phyloP scores from a whole-genome alignment of 2,797 vertebrate genomes.

The Takifugu ocellatus region DNA sequence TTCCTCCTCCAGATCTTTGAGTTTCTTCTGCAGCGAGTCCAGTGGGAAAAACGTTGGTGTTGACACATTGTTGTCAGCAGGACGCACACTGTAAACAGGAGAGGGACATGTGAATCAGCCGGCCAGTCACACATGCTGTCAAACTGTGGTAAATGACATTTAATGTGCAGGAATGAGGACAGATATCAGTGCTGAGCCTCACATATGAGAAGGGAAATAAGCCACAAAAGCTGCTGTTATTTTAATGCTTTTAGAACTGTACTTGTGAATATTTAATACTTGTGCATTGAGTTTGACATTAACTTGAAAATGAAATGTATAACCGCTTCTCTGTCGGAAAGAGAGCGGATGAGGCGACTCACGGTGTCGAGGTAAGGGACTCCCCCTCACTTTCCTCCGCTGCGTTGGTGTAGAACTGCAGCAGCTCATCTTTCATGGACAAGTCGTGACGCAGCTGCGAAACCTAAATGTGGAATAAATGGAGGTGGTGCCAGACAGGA shows the following conservation, averaged over 20 bases:
- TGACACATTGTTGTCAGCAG: conserved; percentile 82
- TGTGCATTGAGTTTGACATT: no score
- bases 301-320: no score
- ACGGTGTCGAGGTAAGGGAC: conserved; percentile 90
- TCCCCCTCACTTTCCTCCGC: conserved; percentile 95
- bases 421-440: conserved; percentile 96
- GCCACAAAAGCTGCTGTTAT: neutral
- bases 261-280: no score
- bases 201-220: no score
- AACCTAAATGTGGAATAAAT: conserved; percentile 71
- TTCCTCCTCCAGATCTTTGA: conserved; percentile 96
- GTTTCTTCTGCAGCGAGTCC: conserved; percentile 95
- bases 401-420: conserved; percentile 94
- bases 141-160: neutral
- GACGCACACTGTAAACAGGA: conserved; percentile 77
- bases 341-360: conserved; percentile 49
- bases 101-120: neutral
- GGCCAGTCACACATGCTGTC: neutral
- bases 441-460: conserved; percentile 95
- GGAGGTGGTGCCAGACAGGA: neutral
- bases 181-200: no score
- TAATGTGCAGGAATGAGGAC: no score
- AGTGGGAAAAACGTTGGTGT: conserved; percentile 88
- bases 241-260: no score
- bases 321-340: neutral